phyloP scores from a whole-genome alignment of 2,888 invertebrate genomes.

The Carabus problematicus region DNA sequence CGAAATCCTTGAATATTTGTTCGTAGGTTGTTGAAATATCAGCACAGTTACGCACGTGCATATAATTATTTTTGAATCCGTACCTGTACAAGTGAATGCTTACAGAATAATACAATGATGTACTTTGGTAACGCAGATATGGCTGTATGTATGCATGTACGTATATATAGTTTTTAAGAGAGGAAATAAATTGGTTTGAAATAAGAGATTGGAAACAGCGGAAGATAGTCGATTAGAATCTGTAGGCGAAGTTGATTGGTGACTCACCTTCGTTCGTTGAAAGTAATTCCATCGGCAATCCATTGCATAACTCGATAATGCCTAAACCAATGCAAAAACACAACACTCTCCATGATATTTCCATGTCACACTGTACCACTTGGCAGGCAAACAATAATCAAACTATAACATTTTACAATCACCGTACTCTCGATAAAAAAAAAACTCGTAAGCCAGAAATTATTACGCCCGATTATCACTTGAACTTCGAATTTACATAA shows the following conservation, averaged over 20 bases:
- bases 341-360: conserved; percentile 54
- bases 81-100: conserved; percentile 4
- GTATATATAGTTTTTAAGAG: neutral
- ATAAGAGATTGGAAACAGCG: neutral
- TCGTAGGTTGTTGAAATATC: neutral
- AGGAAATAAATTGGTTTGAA: conserved; percentile 1
- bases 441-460: conserved; percentile 10
- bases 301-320: conserved; percentile 57
- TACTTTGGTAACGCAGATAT: neutral
- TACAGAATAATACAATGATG: conserved; percentile 1
- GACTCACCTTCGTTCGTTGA: conserved; percentile 58
- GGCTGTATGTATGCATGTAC: too few relatives aligned
- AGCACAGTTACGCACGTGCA: neutral
- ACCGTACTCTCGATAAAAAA: neutral
- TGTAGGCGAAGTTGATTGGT: conserved; percentile 48
- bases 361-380: conserved; percentile 46
- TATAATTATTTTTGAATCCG: conserved; percentile 3
- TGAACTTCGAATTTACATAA: conserved; percentile 5
- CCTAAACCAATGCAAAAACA: conserved; percentile 54
- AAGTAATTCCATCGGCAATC: conserved; percentile 57
- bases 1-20: too few relatives aligned
- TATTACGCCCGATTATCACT: neutral
- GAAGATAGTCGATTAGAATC: conserved; percentile 46
- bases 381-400: neutral
- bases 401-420: conserved; percentile 1